Evolutionary conservation across 2,113 vertebrate species (phyloP).

Genomic region (Vulpes vulpes): DNA sequence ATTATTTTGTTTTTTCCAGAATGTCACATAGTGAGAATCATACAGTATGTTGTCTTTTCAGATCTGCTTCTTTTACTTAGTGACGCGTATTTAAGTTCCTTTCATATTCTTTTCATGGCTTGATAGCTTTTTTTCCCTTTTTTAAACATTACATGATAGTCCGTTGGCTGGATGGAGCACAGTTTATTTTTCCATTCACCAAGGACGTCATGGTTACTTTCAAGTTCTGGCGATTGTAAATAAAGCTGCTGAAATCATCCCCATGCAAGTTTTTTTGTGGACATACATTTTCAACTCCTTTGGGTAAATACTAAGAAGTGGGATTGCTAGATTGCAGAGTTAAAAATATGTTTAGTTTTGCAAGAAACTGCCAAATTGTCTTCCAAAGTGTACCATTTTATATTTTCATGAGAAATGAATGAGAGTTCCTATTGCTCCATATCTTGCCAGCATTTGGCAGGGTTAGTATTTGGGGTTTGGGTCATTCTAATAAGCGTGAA

Average conservation of each 20-base stretch:
- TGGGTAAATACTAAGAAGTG: background rate
- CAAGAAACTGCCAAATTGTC: background rate
- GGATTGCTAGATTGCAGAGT: background rate
- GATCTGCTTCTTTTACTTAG: background rate
- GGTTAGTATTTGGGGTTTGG: background rate
- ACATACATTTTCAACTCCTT: background rate
- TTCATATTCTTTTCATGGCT: background rate
- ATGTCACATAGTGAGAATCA: background rate
- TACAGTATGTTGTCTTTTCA: background rate
- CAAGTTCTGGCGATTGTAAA: background rate
- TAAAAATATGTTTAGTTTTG: background rate
- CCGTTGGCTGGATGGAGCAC: background rate
- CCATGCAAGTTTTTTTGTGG: background rate
- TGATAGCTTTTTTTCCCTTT: background rate
- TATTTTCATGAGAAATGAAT: background rate
- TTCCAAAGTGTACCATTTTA: background rate
- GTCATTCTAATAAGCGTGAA: background rate
- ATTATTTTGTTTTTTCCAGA: background rate
- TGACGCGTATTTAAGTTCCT: background rate
- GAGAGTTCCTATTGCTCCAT: background rate
- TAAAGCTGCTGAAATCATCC: background rate
- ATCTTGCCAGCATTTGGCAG: background rate
- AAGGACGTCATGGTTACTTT: background rate
- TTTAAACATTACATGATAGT: background rate
- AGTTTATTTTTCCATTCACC: background rate